Evolutionary conservation across 2,888 invertebrate genomes (phyloP).

Genomic region (Apodemia zela): DNA sequence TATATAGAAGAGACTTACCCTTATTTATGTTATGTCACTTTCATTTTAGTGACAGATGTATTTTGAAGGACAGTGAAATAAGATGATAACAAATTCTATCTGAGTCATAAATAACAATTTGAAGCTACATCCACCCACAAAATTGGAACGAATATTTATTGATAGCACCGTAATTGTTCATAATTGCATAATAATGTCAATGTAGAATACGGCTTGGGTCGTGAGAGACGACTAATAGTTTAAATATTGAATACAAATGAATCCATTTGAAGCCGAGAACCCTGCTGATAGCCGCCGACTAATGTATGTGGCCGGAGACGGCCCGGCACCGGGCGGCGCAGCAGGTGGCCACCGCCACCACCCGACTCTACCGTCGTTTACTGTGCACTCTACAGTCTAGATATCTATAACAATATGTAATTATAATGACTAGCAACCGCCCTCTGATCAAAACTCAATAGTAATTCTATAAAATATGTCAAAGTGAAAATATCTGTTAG

Average conservation of each 20-base stretch:
- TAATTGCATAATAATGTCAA: background rate
- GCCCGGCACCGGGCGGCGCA: background rate
- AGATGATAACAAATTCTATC: too few species aligned
- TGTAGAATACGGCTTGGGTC: background rate
- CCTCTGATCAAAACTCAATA: too few species aligned
- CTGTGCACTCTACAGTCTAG: background rate
- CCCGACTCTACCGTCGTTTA: background rate
- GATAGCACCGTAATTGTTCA: background rate
- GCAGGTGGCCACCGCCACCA: background rate
- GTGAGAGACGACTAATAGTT: background rate
- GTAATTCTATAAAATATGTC: too few species aligned
- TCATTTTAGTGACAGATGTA: too few species aligned
- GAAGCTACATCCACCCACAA: too few species aligned
- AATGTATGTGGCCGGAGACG: background rate
- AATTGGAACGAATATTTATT: background rate
- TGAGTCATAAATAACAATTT: too few species aligned
- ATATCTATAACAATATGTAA: too few species aligned
- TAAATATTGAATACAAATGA: background rate
- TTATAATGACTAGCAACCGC: too few species aligned
- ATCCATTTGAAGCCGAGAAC: background rate
- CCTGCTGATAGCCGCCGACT: background rate
- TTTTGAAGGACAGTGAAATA: too few species aligned
- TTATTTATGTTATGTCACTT: too few species aligned
- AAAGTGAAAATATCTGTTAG: too few species aligned
- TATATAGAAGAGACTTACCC: too few species aligned